Base-by-base conservation (phyloP, 2,797 vertebrate species). In the Clarias platycephalus region DNA sequence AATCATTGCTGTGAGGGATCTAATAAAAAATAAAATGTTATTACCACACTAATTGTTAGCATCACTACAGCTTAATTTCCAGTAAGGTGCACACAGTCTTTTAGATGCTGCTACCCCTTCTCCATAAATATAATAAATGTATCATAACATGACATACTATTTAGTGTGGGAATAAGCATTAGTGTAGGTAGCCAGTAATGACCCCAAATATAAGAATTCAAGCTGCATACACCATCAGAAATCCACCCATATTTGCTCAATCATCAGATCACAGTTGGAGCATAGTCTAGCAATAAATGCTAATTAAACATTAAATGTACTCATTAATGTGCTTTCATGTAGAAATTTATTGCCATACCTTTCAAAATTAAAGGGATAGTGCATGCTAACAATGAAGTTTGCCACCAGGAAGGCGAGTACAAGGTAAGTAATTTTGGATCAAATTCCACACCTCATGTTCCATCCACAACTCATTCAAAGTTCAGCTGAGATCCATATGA, bases 301-400 rank as follows among this genome's bases (percentile, higher is more conserved):
- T 37, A 91, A 88, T 83, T 76, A 86, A 87, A 91, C 82, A 88
- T 88, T 91, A 94, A 92, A 93, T 90, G 0, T 20, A 0, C 78
- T 91, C 87, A 66, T 85, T 83, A 87, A 89, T 90, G 74, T 89
- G 80, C 89, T 91, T 92, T 90, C 87, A 92, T 89, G 86, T 84
- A 82, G 83, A 55, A 75, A 86, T 91, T 91, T 87, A 91, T 84
- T 88, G 85, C 64, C 44, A 89, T 88, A 72, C 63, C 31, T 40
- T 53, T 90, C 60, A 78, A 92, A 91, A 92, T 91, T 37, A 49
- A 49, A 49, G 44, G 10, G 44, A 49, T 49, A 12, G 44, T 49
- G 44, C 44, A 12, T 3, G 2, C 44, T 12, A 49, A 49, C 44
- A 49, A 13, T 49, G 10, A 49, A 12, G 44, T 12, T 49, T 49